These are phyloP conservation scores for Pangasianodon hypophthalmus DNA, from an alignment of 2,113 vertebrate species.

Conservation along the genomic window DNA sequence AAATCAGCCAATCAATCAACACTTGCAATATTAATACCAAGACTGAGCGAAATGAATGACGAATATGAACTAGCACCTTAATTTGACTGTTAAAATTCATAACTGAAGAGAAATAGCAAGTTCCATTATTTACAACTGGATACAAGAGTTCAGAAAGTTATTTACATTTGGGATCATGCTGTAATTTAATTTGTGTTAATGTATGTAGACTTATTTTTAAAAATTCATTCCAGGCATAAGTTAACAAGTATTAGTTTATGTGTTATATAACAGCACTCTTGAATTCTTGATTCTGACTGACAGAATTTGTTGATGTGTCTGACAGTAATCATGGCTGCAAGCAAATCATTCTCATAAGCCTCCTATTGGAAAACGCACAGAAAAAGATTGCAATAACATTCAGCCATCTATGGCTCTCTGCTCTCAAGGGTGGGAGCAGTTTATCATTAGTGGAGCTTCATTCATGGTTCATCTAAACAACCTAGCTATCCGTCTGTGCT, in stretches of 20 bases:
- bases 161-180: background rate
- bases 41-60: background rate
- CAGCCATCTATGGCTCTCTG: too few species aligned
- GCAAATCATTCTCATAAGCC: background rate
- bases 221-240: background rate
- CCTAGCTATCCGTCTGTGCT: background rate
- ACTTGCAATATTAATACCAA: background rate
- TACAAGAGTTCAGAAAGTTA: background rate
- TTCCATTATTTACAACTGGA: background rate
- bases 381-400: too few species aligned
- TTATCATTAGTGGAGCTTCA: conserved; percentile 20
- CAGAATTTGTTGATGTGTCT: background rate
- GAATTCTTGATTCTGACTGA: background rate
- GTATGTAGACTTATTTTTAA: background rate
- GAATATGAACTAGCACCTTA: background rate
- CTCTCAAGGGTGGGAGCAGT: background rate
- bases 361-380: too few species aligned
- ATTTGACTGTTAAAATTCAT: background rate
- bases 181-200: background rate
- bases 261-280: background rate
- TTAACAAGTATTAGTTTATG: background rate
- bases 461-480: conserved; percentile 11
- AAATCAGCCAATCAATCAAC: background rate
- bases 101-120: background rate
- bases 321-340: background rate